A percentile compares a stretch with the other conserved stretches of the same genome.
Conservation (phyloP, 2,113 vertebrate species). For the Epinephelus cyanopodus region DNA sequence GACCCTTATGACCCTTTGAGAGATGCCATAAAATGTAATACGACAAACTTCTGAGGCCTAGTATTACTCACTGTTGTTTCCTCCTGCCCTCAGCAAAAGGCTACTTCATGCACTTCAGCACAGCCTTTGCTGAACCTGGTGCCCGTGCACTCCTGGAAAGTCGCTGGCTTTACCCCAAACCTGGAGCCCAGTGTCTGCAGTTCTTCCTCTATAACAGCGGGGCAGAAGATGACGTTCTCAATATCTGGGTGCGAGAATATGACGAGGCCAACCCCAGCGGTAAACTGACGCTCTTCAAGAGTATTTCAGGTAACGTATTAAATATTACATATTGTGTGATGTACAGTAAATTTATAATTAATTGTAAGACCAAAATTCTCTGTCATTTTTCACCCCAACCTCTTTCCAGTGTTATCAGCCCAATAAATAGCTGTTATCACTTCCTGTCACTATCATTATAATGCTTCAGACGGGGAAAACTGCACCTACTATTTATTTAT, state of each 20-base stretch:
- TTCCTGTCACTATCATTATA: too few species aligned
- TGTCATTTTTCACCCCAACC: background rate
- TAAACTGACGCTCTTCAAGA: constrained; percentile 78
- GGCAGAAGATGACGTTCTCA: constrained; percentile 81
- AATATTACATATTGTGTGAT: background rate
- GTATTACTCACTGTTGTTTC: background rate
- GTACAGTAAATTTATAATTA: background rate
- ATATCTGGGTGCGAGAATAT: constrained; percentile 85
- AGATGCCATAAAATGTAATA: background rate
- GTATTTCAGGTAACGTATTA: constrained; percentile 83
- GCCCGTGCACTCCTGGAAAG: constrained; percentile 85
- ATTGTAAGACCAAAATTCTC: background rate
- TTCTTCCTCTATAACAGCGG: constrained; percentile 90
- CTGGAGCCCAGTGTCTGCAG: constrained; percentile 89
- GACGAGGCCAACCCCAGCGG: constrained; percentile 61
- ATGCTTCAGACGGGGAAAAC: too few species aligned
- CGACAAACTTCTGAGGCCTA: background rate
- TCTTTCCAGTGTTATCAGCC: too few species aligned
- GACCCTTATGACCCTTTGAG: too few species aligned
- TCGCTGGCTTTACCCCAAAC: constrained; percentile 86
- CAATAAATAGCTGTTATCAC: too few species aligned
- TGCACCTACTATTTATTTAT: too few species aligned
- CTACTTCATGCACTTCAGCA: constrained; percentile 91
- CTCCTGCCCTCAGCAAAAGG: constrained; percentile 83
- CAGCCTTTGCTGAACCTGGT: constrained; percentile 63